phyloP scores from a whole-genome alignment of 2,113 vertebrate genomes.

The Daboia siamensis region DNA sequence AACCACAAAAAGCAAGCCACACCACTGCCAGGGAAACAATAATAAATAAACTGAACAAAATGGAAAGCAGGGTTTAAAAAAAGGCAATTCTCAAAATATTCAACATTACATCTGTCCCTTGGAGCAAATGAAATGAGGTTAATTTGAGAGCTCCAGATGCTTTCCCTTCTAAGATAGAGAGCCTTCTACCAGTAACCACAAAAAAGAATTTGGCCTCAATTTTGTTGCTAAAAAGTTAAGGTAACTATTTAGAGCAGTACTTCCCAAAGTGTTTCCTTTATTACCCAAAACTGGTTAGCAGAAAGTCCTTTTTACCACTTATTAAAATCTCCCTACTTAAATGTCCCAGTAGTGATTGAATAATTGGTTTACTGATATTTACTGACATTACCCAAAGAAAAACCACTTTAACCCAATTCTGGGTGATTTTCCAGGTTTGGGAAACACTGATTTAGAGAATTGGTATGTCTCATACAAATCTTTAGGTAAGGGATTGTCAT shows the following conservation, averaged over 20 bases:
- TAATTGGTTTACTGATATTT: background rate
- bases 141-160: conserved; percentile 4
- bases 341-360: background rate
- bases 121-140: background rate
- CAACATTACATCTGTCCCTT: background rate
- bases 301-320: background rate
- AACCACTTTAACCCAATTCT: background rate
- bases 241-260: background rate
- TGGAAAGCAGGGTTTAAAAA: background rate
- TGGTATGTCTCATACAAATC: background rate
- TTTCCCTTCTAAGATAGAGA: background rate
- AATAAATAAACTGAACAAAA: conserved; percentile 24
- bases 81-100: conserved; percentile 8
- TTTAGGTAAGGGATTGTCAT: background rate
- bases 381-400: background rate
- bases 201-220: background rate
- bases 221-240: background rate
- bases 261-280: background rate
- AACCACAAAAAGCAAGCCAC: conserved; percentile 45
- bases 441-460: background rate
- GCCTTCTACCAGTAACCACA: background rate
- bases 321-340: background rate
- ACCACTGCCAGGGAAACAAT: conserved; percentile 37
- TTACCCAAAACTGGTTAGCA: background rate
- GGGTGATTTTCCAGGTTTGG: background rate